Evolutionary conservation across 2,888 invertebrate species (phyloP), one percentile per base, ranked within the genome.

Genomic region (Amblyjoppa fuscipennis): DNA sequence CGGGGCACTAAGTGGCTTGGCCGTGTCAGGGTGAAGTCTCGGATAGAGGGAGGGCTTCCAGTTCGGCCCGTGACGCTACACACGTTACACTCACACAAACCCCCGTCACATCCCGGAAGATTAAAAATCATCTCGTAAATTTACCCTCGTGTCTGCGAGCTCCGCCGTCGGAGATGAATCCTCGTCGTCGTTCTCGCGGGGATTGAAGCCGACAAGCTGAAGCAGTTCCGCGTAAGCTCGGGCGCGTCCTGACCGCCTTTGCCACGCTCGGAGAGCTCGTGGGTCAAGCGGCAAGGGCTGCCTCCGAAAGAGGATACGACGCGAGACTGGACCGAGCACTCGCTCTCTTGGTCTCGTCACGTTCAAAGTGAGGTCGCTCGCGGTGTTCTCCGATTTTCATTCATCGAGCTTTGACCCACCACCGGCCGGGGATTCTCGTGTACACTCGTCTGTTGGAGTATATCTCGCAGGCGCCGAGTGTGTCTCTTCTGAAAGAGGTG

Each of bases 1-100:
- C 90, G 91, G 89, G 89, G 88, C 86, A 84, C 88, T 90, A 90
- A 90, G 91, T 89, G 88, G 89, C 82, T 78, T 53, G 80, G 87
- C 87, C 87, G 88, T 87, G 87, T 73, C 85, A 68, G 56, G 61
- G 13, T 74, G 34, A 16, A 31, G 16, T 34, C 53, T 56, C 34
- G 34, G 64, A 16, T 49, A 16, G 45, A 13, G 31, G 1, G 34
- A 64, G 64, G 34, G 64, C 6, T 31, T 34, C 64, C n/a, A 86
- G 45, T 69, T 64, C 41, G 79, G 45, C 61, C 51, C 74, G 78
- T 76, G 66, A 51, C 80, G 31, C 38, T 34, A 61, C 16, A 51
- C 45, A 28, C 69, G 66, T 31, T 38, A 34, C 64, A 16, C 45
- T 0, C n/a, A n/a, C 13, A 31, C 28, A 5, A 61, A 34, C 51